Base-by-base conservation (phyloP, 2,888 invertebrate genomes). In the Agrotis ipsilon region DNA sequence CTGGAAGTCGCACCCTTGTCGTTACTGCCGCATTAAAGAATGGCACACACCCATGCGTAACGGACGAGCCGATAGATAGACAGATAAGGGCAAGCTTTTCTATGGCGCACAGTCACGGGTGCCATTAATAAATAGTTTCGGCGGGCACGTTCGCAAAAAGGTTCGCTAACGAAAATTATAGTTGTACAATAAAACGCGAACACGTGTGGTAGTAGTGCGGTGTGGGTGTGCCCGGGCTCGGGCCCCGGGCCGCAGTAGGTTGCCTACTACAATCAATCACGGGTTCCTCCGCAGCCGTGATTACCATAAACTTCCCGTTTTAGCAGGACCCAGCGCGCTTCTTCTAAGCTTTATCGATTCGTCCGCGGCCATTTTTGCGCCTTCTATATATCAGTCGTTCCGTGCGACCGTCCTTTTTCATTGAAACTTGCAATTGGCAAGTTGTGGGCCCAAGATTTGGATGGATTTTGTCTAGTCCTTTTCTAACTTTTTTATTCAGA, bases 271-370 rank as follows among this genome's bases (percentile, higher is more conserved):
- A 95, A 96, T 96, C 96, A 96, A 96, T 96, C 96, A 96, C 94
- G 89, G 84, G 89, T 89, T 92, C 92, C 92, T 93, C 91, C 90
- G 87, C 90, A 90, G 84, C 88, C 90, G 92, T 94, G 95, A 96
- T 96, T 96, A 96, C 94, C 96, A 96, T 96, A 96, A 96, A 95
- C 93, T 94, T 93, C 91, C 93, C 94, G 93, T 94, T 96, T 94
- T 92, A 93, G 90, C 92, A 91, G 91, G 89, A 93, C 93, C 94
- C 94, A 90, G 89, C 91, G 87, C 87, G 91, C 92, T 93, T 92
- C 92, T 92, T 92, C 94, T 94, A 92, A 94, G 93, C 94, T 92
- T 92, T 93, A 95, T 95, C 93, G 95, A 95, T 94, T 93, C 88
- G 89, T 87, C 89, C 90, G 89, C 88, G 86, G 87, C 91, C 92